Percentiles rank a stretch among this genome's conserved stretches.
phyloP scores from a whole-genome alignment of 2,888 invertebrate species.

The Plebejus argus region DNA sequence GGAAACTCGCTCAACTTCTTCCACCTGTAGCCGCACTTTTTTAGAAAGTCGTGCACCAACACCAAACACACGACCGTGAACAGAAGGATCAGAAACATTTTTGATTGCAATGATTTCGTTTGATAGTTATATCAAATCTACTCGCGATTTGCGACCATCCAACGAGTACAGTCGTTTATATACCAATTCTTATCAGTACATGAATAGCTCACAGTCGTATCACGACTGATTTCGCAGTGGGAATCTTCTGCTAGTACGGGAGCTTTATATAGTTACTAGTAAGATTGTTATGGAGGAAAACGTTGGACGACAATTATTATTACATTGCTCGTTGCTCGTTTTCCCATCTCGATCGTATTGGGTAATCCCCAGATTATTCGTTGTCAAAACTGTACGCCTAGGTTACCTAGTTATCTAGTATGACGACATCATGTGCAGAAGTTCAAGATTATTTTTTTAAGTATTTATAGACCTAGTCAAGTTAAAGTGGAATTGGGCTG shows the following conservation, averaged over 20 bases:
- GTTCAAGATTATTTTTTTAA: no score
- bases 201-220: background rate
- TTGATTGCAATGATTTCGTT: background rate
- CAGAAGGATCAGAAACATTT: slow-evolving; percentile 45
- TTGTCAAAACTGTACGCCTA: background rate
- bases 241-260: background rate
- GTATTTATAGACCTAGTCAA: no score
- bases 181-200: background rate
- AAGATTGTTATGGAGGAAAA: background rate
- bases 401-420: background rate
- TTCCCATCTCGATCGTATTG: background rate
- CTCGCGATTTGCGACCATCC: background rate
- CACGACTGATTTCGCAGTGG: background rate
- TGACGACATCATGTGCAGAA: background rate
- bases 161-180: background rate
- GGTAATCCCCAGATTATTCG: background rate
- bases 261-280: background rate
- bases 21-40: slow-evolving; percentile 45
- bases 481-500: no score
- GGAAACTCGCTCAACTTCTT: slow-evolving; percentile 51
- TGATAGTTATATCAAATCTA: background rate
- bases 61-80: slow-evolving; percentile 43
- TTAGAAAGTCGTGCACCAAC: slow-evolving; percentile 42
- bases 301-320: background rate
- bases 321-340: background rate